Conservation (phyloP, 2,113 vertebrate species). For the Prietella phreatophila region DNA sequence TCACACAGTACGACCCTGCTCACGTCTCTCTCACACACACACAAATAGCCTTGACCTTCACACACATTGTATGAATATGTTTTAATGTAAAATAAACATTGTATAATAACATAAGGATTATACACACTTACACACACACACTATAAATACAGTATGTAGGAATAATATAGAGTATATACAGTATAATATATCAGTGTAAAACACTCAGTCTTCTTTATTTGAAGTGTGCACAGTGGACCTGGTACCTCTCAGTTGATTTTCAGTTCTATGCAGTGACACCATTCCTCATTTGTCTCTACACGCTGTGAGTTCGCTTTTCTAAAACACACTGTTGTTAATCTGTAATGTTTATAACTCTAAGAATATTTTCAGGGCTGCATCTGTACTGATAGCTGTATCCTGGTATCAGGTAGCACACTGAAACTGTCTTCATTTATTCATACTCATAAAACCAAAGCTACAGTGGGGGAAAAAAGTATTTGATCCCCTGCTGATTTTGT, state of each 20-base stretch:
- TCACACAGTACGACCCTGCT: slow-evolving; percentile 65
- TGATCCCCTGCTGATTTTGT: no score
- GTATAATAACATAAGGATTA: background rate
- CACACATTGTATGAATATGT: background rate
- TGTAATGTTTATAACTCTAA: slow-evolving; percentile 1
- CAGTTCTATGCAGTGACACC: slow-evolving; percentile 80
- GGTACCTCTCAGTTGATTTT: slow-evolving; percentile 85
- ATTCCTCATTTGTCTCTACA: slow-evolving; percentile 71
- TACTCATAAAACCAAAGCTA: background rate
- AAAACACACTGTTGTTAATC: background rate
- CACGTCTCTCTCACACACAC: background rate
- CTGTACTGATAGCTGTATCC: background rate
- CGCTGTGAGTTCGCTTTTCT: slow-evolving; percentile 63
- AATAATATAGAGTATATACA: background rate
- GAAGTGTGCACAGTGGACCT: slow-evolving; percentile 83
- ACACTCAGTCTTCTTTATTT: slow-evolving; percentile 40
- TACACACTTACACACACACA: background rate
- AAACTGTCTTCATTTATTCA: background rate
- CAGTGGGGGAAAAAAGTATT: no score
- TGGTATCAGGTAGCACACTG: no score
- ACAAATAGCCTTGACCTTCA: background rate
- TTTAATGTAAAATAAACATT: background rate
- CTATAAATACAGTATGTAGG: background rate
- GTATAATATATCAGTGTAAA: background rate
- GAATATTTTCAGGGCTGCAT: background rate